These are phyloP conservation scores for Psettodes erumei DNA, from an alignment of 2,113 vertebrate genomes.

Conservation along the genomic window DNA sequence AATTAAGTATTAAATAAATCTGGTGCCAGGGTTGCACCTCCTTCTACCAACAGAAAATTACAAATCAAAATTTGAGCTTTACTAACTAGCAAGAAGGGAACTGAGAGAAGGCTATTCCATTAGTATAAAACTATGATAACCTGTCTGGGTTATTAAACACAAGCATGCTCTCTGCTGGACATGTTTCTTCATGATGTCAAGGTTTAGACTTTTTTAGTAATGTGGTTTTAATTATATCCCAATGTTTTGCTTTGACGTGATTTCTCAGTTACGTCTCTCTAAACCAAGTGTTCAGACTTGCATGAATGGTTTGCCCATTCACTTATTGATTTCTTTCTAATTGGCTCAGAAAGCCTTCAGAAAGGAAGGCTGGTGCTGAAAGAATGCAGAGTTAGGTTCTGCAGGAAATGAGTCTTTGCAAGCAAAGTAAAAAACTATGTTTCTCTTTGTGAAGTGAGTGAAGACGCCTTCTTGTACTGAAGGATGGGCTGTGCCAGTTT, in stretches of 20 bases:
- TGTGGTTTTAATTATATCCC: conserved; percentile 13
- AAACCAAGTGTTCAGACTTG: not conserved
- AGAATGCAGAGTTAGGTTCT: not conserved
- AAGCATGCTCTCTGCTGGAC: not conserved
- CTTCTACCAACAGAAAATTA: not conserved
- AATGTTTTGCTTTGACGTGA: not conserved
- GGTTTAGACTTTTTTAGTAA: conserved; percentile 10
- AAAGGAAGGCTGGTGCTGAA: conserved; percentile 1
- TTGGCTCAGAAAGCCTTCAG: not conserved
- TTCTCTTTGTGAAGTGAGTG: not conserved
- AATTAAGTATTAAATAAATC: too few species aligned
- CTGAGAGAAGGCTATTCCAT: not conserved
- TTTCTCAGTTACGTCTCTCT: not conserved
- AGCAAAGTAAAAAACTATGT: not conserved
- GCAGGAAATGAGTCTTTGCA: not conserved
- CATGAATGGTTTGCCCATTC: conserved; percentile 2
- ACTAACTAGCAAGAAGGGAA: not conserved
- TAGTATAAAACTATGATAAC: not conserved
- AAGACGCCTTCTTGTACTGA: not conserved
- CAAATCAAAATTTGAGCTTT: not conserved
- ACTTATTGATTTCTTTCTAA: conserved; percentile 12
- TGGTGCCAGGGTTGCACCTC: not conserved
- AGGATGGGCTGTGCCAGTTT: conserved; percentile 1
- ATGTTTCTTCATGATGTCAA: not conserved
- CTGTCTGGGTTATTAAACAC: not conserved